phyloP scores from a whole-genome alignment of 2,888 invertebrate genomes.

The Standfussiana lucernea region DNA sequence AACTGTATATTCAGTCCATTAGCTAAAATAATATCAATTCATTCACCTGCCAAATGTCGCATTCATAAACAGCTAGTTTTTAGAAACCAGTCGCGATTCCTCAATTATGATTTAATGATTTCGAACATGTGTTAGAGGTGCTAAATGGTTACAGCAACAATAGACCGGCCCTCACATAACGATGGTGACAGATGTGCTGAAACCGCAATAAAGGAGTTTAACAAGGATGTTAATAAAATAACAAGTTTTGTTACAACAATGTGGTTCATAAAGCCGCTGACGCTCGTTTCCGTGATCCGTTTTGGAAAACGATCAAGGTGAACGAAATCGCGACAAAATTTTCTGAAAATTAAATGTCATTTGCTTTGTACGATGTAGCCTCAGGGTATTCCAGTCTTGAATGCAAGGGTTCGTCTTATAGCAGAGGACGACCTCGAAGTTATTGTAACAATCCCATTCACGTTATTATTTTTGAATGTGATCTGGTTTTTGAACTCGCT shows the following conservation, averaged over 20 bases:
- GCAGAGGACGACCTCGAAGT: neutral
- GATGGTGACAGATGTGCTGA: conserved; percentile 20
- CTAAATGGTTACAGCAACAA: conserved; percentile 7
- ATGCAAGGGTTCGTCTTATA: conserved; percentile 13
- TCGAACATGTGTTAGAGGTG: neutral
- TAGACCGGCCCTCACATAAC: neutral
- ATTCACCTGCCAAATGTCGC: conserved; percentile 4
- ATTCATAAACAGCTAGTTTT: neutral
- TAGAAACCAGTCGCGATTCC: neutral
- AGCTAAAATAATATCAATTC: conserved; percentile 8
- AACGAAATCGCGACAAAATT: neutral
- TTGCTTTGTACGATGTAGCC: neutral
- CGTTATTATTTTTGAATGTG: conserved; percentile 4
- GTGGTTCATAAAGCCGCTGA: neutral
- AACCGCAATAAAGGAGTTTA: conserved; percentile 1
- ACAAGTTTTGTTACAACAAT: conserved; percentile 28
- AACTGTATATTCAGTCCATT: neutral
- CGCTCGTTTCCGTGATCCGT: conserved; percentile 29
- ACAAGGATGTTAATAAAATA: conserved; percentile 10
- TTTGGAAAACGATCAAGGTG: conserved; percentile 25
- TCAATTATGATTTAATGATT: conserved; percentile 6
- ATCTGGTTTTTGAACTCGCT: conserved; percentile 16
- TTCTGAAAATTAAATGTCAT: neutral
- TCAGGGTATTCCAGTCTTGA: conserved; percentile 23
- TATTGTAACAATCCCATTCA: conserved; percentile 10